Evolutionary conservation across 2,797 vertebrate species (phyloP).

Genomic region (Chrysocyon brachyurus): DNA sequence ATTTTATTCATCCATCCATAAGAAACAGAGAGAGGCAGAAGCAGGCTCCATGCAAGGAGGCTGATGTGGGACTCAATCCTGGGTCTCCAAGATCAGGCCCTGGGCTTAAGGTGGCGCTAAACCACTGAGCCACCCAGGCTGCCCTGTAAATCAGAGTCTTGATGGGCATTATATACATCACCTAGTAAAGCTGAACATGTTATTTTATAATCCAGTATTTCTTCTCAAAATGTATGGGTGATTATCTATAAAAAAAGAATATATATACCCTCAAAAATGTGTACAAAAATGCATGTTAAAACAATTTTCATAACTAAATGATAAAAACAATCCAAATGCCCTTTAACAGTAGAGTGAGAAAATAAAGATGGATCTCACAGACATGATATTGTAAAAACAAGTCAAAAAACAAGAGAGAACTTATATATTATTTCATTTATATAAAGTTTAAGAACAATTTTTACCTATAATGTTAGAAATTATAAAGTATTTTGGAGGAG

Average conservation of each 20-base stretch:
- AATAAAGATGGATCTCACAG: neutral
- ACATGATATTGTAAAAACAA: neutral
- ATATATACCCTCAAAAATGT: neutral
- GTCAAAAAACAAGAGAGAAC: neutral
- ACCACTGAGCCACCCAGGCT: too few relatives aligned
- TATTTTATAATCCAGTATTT: neutral
- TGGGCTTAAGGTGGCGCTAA: too few relatives aligned
- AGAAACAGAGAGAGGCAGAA: too few relatives aligned
- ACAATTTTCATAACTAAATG: neutral
- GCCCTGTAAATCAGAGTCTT: neutral
- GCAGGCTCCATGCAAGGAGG: too few relatives aligned
- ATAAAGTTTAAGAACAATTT: neutral
- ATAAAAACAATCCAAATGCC: neutral
- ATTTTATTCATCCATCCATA: too few relatives aligned
- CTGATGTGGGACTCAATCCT: too few relatives aligned
- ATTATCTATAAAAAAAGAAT: neutral
- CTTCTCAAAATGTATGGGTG: neutral
- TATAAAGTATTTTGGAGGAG: neutral
- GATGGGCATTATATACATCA: neutral
- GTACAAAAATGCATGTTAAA: neutral
- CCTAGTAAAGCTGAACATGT: neutral
- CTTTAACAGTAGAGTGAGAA: neutral
- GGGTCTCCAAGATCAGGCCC: too few relatives aligned
- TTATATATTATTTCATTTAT: neutral
- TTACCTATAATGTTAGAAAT: neutral